A percentile compares a stretch with the other conserved stretches of the same genome.
Conservation (phyloP, 2,888 invertebrate species). For the Chrysolina haemoptera region DNA sequence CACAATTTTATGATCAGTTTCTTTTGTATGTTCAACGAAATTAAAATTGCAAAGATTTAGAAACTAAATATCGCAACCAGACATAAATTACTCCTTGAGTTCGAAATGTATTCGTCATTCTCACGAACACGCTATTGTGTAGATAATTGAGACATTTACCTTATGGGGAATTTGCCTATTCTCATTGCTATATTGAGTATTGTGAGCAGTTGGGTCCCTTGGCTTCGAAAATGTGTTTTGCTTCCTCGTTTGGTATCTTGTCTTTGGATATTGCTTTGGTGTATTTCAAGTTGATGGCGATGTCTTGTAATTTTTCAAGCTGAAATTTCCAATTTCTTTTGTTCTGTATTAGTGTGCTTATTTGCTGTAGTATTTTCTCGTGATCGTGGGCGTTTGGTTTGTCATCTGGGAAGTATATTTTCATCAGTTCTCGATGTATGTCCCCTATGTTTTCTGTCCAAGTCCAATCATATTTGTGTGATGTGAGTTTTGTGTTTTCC, state of each 20-base stretch:
- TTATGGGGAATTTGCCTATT: slow-evolving; percentile 47
- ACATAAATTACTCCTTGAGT: no score
- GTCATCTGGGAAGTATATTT: slow-evolving; percentile 47
- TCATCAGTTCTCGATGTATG: slow-evolving; percentile 32
- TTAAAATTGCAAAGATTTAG: no score
- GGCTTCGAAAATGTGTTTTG: neutral
- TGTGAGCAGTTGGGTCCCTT: neutral
- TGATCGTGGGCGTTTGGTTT: slow-evolving; percentile 28
- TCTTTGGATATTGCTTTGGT: neutral
- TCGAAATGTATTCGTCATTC: no score
- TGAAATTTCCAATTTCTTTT: neutral
- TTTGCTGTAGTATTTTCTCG: slow-evolving; percentile 5
- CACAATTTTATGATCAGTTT: no score
- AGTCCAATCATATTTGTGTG: slow-evolving; percentile 28
- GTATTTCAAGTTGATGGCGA: neutral
- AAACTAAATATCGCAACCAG: no score
- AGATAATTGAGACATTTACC: no score
- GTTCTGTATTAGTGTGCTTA: no score
- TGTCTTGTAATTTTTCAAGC: neutral
- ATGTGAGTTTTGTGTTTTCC: slow-evolving; percentile 20
- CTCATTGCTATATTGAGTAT: slow-evolving; percentile 13
- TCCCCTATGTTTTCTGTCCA: slow-evolving; percentile 35
- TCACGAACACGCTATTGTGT: no score
- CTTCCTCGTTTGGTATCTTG: neutral
- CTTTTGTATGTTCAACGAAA: no score